Conservation (phyloP, 2,113 vertebrate genomes). For the Lepus americanus region DNA sequence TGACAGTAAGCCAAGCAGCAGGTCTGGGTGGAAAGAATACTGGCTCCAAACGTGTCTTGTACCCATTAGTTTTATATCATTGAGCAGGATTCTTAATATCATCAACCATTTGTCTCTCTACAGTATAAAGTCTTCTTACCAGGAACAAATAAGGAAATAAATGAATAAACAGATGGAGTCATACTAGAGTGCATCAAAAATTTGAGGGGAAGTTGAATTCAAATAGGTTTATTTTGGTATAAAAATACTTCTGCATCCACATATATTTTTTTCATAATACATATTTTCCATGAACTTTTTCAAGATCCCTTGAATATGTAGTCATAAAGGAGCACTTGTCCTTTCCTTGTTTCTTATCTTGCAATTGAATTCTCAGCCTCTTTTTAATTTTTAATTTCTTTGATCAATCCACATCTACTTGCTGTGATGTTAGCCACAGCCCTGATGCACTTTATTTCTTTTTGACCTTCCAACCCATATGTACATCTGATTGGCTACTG, state of each 20-base stretch:
- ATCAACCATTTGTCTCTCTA: background rate
- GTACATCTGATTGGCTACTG: background rate
- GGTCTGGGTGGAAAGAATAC: background rate
- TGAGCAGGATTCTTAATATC: background rate
- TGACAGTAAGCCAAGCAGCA: background rate
- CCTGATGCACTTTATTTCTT: background rate
- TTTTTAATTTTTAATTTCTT: background rate
- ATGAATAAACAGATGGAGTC: background rate
- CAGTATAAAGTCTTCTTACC: background rate
- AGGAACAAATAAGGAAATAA: background rate
- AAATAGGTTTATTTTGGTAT: too few relatives aligned
- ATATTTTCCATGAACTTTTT: too few relatives aligned
- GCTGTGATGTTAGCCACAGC: background rate
- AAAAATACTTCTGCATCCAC: too few relatives aligned
- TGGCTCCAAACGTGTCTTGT: background rate
- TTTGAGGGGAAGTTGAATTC: too few relatives aligned
- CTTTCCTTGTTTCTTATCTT: background rate
- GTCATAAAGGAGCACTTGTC: background rate
- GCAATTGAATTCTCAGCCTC: background rate
- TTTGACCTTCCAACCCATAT: background rate
- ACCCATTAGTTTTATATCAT: slow-evolving; percentile 11
- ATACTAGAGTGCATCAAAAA: background rate
- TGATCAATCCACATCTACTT: background rate
- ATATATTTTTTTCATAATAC: too few relatives aligned
- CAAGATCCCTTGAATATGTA: background rate